Percentiles rank a stretch among this genome's conserved stretches.
Conservation (phyloP, 2,888 invertebrate genomes). For the Achlya flavicornis region DNA sequence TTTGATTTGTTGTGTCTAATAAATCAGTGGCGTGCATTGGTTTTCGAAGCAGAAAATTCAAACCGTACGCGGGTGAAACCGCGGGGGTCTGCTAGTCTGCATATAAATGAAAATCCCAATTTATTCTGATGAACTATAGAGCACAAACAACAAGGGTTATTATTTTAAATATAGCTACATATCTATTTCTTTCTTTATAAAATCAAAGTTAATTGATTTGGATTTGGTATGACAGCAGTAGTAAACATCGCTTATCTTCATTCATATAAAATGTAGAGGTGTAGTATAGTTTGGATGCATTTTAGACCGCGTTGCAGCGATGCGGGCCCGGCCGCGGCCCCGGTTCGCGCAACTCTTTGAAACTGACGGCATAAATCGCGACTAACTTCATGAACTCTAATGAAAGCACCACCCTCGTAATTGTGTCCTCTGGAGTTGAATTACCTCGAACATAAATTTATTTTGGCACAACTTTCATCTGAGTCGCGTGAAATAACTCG, state of each 20-base stretch:
- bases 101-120: too few species aligned
- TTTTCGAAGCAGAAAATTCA: too few species aligned
- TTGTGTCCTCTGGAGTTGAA: conserved; percentile 40
- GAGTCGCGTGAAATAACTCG: neutral
- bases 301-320: neutral
- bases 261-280: neutral
- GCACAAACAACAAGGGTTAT: too few species aligned
- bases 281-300: neutral
- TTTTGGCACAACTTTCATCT: conserved; percentile 14
- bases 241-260: neutral
- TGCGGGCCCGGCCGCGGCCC: neutral
- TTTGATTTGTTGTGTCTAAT: too few species aligned
- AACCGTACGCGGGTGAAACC: too few species aligned
- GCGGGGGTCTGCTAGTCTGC: too few species aligned
- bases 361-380: conserved; percentile 43
- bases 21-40: too few species aligned
- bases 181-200: too few species aligned
- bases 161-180: too few species aligned
- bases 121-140: too few species aligned
- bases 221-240: neutral
- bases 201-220: neutral
- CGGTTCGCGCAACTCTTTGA: conserved; percentile 22
- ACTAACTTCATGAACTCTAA: conserved; percentile 53
- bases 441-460: conserved; percentile 37
- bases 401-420: conserved; percentile 49